phyloP scores from a whole-genome alignment of 1,140 invertebrate species.

The Anagrus nilaparvatae region DNA sequence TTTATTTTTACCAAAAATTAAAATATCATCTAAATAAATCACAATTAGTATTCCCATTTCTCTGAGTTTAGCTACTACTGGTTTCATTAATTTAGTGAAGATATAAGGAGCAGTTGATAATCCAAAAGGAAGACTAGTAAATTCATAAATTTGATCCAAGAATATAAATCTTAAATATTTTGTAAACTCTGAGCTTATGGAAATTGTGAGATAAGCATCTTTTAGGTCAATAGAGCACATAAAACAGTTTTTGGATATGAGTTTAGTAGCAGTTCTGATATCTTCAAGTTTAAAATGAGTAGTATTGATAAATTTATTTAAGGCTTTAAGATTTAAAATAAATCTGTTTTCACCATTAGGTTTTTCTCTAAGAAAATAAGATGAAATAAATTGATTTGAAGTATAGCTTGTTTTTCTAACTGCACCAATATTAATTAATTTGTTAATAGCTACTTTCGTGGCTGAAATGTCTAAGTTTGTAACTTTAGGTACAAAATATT shows the following conservation, averaged over 20 bases:
- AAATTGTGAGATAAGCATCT: constrained; percentile 6
- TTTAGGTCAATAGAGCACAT: constrained; percentile 12
- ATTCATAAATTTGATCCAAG: constrained; percentile 16
- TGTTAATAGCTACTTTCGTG: constrained; percentile 23
- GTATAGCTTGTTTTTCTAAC: constrained; percentile 15
- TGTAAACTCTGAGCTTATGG: constrained; percentile 11
- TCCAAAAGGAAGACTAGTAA: constrained; percentile 21
- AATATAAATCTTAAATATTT: constrained; percentile 19
- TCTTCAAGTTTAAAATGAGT: constrained; percentile 4
- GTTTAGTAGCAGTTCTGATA: not conserved
- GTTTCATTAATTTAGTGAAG: constrained; percentile 22
- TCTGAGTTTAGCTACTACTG: constrained; percentile 13
- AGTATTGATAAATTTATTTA: constrained; percentile 1
- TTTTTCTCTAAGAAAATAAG: constrained; percentile 2
- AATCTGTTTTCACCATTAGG: not conserved
- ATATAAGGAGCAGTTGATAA: constrained; percentile 16
- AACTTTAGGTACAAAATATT: constrained; percentile 24
- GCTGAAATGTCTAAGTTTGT: constrained; percentile 20
- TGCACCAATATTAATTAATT: no score
- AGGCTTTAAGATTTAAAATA: constrained; percentile 3
- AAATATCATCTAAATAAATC: constrained; percentile 17
- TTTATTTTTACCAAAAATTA: constrained; percentile 8
- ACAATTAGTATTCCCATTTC: constrained; percentile 8
- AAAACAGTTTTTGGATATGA: constrained; percentile 13
- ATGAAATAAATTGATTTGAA: constrained; percentile 5